Evolutionary conservation across 2,888 invertebrate genomes (phyloP).

Genomic region (Sinohyriopsis cumingii): DNA sequence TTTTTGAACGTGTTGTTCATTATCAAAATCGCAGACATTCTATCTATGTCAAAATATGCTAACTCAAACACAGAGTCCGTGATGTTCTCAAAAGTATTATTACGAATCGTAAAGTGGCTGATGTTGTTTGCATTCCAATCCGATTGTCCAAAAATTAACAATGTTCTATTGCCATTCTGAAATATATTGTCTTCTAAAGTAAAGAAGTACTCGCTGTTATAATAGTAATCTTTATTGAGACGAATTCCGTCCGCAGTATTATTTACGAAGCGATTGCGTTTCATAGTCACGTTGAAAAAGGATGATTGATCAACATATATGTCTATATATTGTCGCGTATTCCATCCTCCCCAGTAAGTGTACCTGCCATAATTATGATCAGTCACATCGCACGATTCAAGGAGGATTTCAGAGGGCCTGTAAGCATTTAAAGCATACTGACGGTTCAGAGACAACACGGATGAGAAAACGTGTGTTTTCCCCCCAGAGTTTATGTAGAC

Average conservation of each 20-base stretch:
- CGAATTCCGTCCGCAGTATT: constrained; percentile 15
- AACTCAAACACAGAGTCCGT: background rate
- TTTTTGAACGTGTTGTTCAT: constrained; percentile 1
- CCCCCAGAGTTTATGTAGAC: constrained; percentile 4
- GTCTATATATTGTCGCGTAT: constrained; percentile 3
- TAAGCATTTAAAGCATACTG: constrained; percentile 10
- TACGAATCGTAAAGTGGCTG: background rate
- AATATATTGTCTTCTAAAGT: constrained; percentile 19
- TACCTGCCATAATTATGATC: constrained; percentile 9
- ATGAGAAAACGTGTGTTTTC: background rate
- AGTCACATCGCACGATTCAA: constrained; percentile 4
- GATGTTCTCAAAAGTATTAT: constrained; percentile 7
- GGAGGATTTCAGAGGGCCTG: background rate
- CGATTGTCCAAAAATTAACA: background rate
- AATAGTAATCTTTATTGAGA: background rate
- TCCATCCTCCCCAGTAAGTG: constrained; percentile 1
- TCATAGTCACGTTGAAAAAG: constrained; percentile 5
- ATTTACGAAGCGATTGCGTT: constrained; percentile 8
- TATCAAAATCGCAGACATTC: background rate
- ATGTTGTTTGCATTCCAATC: background rate
- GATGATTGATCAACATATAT: background rate
- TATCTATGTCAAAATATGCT: background rate
- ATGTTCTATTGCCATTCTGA: constrained; percentile 3
- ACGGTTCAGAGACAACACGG: constrained; percentile 1
- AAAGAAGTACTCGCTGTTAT: background rate